A percentile compares a stretch with the other conserved stretches of the same genome.
phyloP scores from a whole-genome alignment of 1,140 invertebrate species.

The Copidosoma floridanum region DNA sequence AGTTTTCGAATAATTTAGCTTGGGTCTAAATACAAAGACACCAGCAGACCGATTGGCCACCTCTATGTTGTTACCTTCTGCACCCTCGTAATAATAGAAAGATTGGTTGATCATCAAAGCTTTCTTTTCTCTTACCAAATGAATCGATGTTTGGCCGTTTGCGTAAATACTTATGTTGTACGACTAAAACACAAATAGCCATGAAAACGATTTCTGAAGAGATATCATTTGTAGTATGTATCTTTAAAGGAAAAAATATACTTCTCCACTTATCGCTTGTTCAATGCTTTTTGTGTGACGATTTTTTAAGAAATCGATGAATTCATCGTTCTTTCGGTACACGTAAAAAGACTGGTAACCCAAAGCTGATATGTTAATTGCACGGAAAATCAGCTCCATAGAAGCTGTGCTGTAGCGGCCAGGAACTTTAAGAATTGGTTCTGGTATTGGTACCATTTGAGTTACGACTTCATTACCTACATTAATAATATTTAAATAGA shows the following conservation, averaged over 20 bases:
- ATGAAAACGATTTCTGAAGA: too few relatives aligned
- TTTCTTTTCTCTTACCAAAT: conserved; percentile 44
- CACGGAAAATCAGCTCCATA: conserved; percentile 68
- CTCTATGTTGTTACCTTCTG: conserved; percentile 61
- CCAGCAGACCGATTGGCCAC: conserved; percentile 68
- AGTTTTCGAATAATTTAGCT: conserved; percentile 57
- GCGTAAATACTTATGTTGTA: conserved; percentile 26
- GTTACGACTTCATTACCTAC: conserved; percentile 56
- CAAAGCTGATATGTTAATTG: conserved; percentile 63
- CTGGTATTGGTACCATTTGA: conserved; percentile 65
- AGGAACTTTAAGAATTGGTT: conserved; percentile 60
- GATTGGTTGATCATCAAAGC: conserved; percentile 64
- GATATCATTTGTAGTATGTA: too few relatives aligned
- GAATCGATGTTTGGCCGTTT: conserved; percentile 59
- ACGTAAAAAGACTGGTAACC: conserved; percentile 59
- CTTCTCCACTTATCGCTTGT: conserved; percentile 27
- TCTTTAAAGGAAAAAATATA: conserved; percentile 2
- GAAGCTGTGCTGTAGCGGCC: conserved; percentile 62
- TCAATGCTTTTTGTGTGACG: not conserved
- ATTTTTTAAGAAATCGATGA: not conserved
- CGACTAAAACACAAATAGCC: conserved; percentile 26
- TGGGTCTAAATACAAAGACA: conserved; percentile 85
- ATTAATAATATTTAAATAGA: conserved; percentile 22
- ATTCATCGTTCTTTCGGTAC: not conserved
- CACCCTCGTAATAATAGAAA: conserved; percentile 74